A percentile compares a stretch with the other conserved stretches of the same genome.
phyloP scores from a whole-genome alignment of 2,888 invertebrate genomes.

The Epicampocera succincta region DNA sequence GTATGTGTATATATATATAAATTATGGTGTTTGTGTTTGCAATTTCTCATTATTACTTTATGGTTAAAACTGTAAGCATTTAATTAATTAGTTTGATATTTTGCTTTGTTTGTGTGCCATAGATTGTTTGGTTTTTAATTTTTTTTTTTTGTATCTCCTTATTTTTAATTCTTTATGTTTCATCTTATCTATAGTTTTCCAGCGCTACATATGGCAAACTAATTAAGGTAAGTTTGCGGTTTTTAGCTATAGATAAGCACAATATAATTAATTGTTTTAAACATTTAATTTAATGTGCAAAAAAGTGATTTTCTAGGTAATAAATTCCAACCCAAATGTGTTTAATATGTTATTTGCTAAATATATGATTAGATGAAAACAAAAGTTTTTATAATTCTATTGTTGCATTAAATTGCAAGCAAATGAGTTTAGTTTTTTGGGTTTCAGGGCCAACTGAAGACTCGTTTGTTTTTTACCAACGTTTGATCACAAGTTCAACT shows the following conservation, averaged over 20 bases:
- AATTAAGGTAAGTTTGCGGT: conserved; percentile 48
- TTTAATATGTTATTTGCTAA: neutral
- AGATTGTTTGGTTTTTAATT: conserved; percentile 37
- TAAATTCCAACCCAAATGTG: neutral
- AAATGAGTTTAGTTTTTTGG: too few species aligned
- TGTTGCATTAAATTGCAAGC: too few species aligned
- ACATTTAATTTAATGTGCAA: conserved; percentile 4
- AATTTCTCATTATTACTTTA: conserved; percentile 65
- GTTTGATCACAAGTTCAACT: too few species aligned
- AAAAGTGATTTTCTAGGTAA: neutral
- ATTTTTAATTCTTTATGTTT: conserved; percentile 27
- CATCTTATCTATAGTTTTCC: conserved; percentile 19
- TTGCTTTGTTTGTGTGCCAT: conserved; percentile 43
- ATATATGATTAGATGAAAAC: too few species aligned
- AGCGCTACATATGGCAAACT: conserved; percentile 17
- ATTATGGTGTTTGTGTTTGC: conserved; percentile 12
- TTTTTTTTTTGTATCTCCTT: conserved; percentile 27
- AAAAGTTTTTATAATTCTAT: too few species aligned
- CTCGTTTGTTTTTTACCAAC: too few species aligned
- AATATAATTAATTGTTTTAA: conserved; percentile 45
- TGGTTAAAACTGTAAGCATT: conserved; percentile 65
- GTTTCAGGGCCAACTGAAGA: too few species aligned
- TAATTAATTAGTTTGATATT: conserved; percentile 67
- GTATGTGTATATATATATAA: neutral
- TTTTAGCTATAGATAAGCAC: conserved; percentile 19